A percentile compares a stretch with the other conserved stretches of the same genome.
Conservation (phyloP, 2,113 vertebrate genomes). For the Phyllostomus hastatus region DNA sequence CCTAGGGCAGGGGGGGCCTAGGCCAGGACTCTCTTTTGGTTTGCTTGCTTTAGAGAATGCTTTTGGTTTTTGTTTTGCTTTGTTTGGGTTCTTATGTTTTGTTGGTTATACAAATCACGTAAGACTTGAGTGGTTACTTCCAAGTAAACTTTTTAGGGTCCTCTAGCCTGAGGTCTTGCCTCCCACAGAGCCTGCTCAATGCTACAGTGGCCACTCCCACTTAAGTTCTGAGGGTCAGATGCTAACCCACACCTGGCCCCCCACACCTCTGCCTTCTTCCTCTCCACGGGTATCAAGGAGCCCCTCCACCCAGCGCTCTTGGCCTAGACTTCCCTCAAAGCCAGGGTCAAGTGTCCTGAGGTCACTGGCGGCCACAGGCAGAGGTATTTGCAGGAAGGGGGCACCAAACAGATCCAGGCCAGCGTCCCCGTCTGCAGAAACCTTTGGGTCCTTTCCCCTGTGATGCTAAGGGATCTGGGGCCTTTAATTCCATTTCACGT, state of each 20-base stretch:
- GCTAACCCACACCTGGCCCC: background rate
- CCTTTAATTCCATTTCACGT: background rate
- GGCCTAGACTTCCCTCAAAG: background rate
- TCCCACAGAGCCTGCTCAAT: background rate
- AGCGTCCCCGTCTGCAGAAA: slow-evolving; percentile 4
- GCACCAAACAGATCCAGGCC: background rate
- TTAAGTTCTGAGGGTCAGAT: background rate
- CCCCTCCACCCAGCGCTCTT: background rate
- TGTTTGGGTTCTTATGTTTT: background rate
- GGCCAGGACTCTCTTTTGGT: background rate
- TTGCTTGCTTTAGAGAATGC: background rate
- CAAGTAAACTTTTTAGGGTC: background rate
- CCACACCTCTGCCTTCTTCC: background rate
- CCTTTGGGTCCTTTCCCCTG: background rate
- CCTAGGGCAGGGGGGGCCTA: background rate
- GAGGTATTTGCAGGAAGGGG: background rate
- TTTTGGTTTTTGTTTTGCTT: background rate
- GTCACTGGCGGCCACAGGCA: background rate
- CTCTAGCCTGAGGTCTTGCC: background rate
- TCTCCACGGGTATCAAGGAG: background rate
- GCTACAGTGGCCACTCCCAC: background rate
- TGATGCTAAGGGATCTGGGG: background rate
- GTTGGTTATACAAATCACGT: background rate
- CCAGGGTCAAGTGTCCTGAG: background rate
- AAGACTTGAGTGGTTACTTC: background rate